Conservation (phyloP, 2,797 vertebrate species). For the Falco concolor region DNA sequence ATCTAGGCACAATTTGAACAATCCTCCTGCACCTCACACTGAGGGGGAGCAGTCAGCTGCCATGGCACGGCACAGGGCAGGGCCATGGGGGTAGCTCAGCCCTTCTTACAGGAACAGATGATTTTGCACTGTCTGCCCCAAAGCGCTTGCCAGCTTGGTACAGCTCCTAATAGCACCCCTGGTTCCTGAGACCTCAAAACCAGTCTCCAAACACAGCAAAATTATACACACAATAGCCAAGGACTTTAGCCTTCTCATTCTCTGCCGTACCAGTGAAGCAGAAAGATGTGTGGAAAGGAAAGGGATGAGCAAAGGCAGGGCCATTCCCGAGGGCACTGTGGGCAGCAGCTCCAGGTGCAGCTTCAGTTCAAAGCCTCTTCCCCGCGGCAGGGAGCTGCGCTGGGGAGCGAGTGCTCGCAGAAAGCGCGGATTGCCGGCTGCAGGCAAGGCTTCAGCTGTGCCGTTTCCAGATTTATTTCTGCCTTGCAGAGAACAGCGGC, state of each 20-base stretch:
- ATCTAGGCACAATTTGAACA: not conserved
- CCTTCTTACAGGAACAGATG: not conserved
- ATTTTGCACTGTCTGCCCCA: not conserved
- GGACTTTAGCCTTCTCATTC: not conserved
- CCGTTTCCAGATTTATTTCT: not conserved
- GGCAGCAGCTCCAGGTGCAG: not conserved
- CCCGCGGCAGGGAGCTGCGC: not conserved
- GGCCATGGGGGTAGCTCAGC: not conserved
- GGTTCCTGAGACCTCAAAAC: not conserved
- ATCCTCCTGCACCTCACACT: not conserved
- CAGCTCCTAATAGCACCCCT: not conserved
- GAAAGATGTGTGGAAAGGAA: not conserved
- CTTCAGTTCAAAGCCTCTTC: not conserved
- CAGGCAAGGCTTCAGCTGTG: not conserved
- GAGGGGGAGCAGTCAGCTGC: not conserved
- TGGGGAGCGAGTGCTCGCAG: not conserved
- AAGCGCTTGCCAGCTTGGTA: not conserved
- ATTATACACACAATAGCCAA: not conserved
- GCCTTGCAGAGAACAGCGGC: not conserved
- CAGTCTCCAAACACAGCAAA: not conserved
- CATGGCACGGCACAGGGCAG: not conserved
- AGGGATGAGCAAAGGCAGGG: not conserved
- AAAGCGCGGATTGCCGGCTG: not conserved
- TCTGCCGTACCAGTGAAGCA: not conserved
- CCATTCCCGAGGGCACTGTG: fast-evolving